These are phyloP conservation scores for Euborellia annulipes DNA, from an alignment of 1,140 invertebrate genomes.

Conservation along the genomic window DNA sequence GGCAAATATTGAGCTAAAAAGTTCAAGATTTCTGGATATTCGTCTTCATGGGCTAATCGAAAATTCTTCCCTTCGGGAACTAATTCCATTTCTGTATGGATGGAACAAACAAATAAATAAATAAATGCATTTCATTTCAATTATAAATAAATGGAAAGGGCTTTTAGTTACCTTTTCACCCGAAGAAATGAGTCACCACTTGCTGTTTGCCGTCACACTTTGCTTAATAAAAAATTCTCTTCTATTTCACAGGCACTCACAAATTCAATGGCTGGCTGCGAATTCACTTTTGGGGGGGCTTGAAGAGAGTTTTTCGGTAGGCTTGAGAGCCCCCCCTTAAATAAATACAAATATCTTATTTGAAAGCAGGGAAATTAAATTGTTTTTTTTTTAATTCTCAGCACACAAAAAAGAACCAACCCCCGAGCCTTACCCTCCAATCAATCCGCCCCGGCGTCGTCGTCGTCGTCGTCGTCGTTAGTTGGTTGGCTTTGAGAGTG, in stretches of 20 bases:
- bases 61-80: slow-evolving; percentile 66
- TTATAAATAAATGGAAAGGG: slow-evolving; percentile 4
- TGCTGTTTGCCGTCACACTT: not conserved
- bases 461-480: not conserved
- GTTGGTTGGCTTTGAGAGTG: not conserved
- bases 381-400: not conserved
- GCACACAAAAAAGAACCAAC: not conserved
- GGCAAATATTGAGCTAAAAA: slow-evolving; percentile 57
- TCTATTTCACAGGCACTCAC: not conserved
- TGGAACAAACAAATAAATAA: slow-evolving; percentile 5
- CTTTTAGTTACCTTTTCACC: slow-evolving; percentile 2
- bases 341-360: not conserved
- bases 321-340: slow-evolving; percentile 1
- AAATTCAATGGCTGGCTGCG: not conserved
- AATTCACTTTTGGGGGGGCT: slow-evolving; percentile 1
- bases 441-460: not conserved
- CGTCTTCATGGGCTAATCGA: slow-evolving; percentile 62
- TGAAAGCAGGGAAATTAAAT: not conserved
- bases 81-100: slow-evolving; percentile 55
- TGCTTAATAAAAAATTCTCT: not conserved
- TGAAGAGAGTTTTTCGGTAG: not conserved
- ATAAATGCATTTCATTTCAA: not conserved
- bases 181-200: not conserved
- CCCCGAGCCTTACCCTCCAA: not conserved
- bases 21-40: slow-evolving; percentile 59